Percentiles rank a stretch among this genome's conserved stretches.
Conservation (phyloP, 2,888 invertebrate genomes). For the Ochlodes sylvanus region DNA sequence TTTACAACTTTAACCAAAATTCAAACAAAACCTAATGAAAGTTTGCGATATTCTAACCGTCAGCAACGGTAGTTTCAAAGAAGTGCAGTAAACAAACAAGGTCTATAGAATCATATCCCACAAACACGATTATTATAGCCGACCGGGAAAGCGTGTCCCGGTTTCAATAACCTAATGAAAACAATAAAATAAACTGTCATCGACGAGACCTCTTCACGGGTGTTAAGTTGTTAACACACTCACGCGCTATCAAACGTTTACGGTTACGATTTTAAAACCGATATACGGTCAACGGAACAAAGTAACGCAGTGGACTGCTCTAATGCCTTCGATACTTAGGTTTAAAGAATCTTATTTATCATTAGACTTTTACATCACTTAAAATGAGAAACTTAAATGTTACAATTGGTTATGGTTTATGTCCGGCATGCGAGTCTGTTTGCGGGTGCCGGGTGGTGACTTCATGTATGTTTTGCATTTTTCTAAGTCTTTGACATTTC, state of each 20-base stretch:
- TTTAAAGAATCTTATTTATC: no score
- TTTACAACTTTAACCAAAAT: neutral
- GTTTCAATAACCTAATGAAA: constrained; percentile 46
- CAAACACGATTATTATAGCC: constrained; percentile 51
- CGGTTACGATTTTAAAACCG: constrained; percentile 3
- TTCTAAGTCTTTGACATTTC: no score
- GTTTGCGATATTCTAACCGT: constrained; percentile 23
- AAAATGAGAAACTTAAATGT: no score
- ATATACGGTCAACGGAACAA: constrained; percentile 29
- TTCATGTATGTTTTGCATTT: constrained; percentile 23
- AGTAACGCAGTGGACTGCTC: constrained; percentile 16
- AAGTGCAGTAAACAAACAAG: constrained; percentile 35
- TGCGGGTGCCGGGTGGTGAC: no score
- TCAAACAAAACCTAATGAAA: constrained; percentile 15
- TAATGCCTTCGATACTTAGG: constrained; percentile 21
- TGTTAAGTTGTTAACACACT: constrained; percentile 26
- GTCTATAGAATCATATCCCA: constrained; percentile 49
- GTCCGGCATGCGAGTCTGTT: no score
- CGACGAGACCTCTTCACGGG: constrained; percentile 23
- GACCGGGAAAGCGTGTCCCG: constrained; percentile 52
- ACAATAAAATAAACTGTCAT: constrained; percentile 51
- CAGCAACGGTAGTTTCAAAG: constrained; percentile 17
- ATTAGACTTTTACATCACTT: no score
- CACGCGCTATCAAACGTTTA: constrained; percentile 10
- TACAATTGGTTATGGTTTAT: no score